Evolutionary conservation across 2,113 vertebrate genomes (phyloP), one percentile per base, ranked within the genome.

Genomic region (Tupaia tana): DNA sequence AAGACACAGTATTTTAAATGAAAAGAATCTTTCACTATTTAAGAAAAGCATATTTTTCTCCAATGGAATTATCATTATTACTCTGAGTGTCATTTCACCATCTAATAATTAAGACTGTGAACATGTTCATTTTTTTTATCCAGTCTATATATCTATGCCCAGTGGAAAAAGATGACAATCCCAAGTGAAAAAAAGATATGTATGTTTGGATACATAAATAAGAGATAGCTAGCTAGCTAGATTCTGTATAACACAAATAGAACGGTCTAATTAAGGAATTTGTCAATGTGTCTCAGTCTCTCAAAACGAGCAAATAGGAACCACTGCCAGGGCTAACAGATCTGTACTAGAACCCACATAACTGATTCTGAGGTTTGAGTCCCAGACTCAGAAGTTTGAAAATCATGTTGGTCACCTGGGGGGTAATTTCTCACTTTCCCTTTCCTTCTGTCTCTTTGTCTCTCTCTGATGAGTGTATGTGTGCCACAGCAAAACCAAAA

Each of bases 1-100:
- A 59, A 74, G 77, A 96, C 97, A 94, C 9, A 98, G 90, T 87
- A 91, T 0, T 95, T 84, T 59, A 88, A 86, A 73, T 97, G 93
- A 86, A 95, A 97, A 88, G 75, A 96, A 93, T 95, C 2, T 96
- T 78, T 86, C 75, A 77, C 16, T 93, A 63, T 96, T 96, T 97
- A 91, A 97, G 84, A 15, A 89, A 91, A 96, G 25, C 14, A 59
- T 92, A 96, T 85, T 97, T 98, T 96, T 98, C 96, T 97, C 94
- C 82, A 96, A 29, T 24, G 9, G 24, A 96, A 56, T 93, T 89
- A 83, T 14, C 93, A 24, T 74, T 83, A 63, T 95, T 31, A 73
- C 15, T 71, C 92, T 20, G 29, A 59, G 18, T 79, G n/a, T 96
- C 88, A 95, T 96, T 95, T 95, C 1, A 59, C 24, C 29, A n/a